These are phyloP conservation scores for Tragopan temminckii DNA, from an alignment of 2,797 vertebrate genomes.

Conservation along the genomic window DNA sequence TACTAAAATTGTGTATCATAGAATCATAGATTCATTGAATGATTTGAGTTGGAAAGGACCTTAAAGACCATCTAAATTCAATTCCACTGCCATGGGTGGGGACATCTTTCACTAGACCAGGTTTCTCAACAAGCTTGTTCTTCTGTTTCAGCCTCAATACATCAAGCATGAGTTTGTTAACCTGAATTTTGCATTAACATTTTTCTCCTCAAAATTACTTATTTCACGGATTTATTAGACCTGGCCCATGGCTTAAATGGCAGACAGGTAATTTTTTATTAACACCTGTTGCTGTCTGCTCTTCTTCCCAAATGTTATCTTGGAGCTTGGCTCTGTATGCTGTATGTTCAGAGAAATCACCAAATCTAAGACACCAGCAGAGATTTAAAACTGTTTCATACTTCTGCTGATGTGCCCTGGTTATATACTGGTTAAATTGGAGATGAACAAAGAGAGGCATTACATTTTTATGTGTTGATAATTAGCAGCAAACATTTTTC, in stretches of 20 bases:
- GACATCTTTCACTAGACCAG: background rate
- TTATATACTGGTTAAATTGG: rapidly evolving
- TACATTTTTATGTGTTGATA: background rate
- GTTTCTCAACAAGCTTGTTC: background rate
- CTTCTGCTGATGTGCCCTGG: rapidly evolving
- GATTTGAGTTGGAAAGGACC: background rate
- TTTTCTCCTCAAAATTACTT: background rate
- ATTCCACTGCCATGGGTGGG: no score
- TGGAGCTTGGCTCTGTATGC: background rate
- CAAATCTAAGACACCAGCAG: background rate
- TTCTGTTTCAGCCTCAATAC: background rate
- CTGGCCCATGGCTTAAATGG: background rate
- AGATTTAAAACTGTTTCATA: background rate
- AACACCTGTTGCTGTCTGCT: background rate
- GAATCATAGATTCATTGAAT: background rate
- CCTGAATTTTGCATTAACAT: background rate
- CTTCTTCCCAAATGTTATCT: background rate
- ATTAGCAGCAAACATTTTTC: background rate
- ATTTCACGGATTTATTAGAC: background rate
- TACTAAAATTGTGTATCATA: background rate
- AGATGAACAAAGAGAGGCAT: background rate
- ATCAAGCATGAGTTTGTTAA: background rate
- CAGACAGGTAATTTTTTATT: background rate
- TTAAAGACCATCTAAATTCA: background rate
- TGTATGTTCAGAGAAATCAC: background rate